A percentile compares a stretch with the other conserved stretches of the same genome.
Conservation (phyloP, 1,140 invertebrate genomes). For the Penaeus vannamei region DNA sequence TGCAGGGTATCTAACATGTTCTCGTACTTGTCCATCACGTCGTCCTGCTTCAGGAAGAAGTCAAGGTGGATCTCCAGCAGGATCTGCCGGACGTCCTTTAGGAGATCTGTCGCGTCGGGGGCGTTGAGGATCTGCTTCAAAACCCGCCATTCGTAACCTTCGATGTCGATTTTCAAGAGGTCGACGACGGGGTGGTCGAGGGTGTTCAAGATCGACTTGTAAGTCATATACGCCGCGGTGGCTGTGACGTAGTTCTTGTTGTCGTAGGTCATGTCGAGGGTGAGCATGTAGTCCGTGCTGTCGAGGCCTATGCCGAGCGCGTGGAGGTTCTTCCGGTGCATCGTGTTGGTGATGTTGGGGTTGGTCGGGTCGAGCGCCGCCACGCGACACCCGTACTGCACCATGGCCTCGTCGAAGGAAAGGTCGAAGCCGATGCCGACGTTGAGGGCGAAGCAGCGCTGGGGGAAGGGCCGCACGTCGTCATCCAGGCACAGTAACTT, state of each 20-base stretch:
- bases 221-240: constrained; percentile 32
- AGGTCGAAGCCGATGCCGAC: constrained; percentile 57
- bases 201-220: constrained; percentile 17
- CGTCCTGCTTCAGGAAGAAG: neutral
- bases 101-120: constrained; percentile 5
- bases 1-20: neutral
- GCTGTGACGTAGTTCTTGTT: neutral
- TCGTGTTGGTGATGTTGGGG: constrained; percentile 43
- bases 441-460: constrained; percentile 36
- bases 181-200: constrained; percentile 38
- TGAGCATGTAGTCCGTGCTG: neutral
- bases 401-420: constrained; percentile 39
- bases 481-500: constrained; percentile 52
- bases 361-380: constrained; percentile 54
- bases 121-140: constrained; percentile 30
- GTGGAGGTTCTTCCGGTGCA: constrained; percentile 38
- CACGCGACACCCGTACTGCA: constrained; percentile 47
- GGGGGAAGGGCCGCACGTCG: constrained; percentile 34
- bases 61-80: constrained; percentile 52
- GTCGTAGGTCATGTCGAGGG: constrained; percentile 47
- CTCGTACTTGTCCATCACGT: neutral
- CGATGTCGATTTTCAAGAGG: constrained; percentile 56
- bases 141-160: constrained; percentile 44
- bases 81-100: constrained; percentile 38
- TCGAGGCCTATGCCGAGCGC: constrained; percentile 42